These are phyloP conservation scores for Tragelaphus imberbis DNA, from an alignment of 2,113 vertebrate genomes.

Conservation along the genomic window DNA sequence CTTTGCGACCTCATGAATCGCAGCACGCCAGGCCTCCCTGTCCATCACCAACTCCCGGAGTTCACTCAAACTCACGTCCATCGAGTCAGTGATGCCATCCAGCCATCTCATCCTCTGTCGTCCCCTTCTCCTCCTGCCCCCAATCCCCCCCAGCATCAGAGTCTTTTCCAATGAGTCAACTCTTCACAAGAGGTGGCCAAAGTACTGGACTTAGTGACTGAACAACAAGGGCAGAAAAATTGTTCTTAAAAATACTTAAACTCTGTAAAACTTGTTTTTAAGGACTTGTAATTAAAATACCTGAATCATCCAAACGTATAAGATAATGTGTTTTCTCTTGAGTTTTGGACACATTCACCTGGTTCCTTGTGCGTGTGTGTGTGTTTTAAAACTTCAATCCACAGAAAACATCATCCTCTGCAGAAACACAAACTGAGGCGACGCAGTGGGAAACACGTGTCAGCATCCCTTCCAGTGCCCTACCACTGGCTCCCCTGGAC, in stretches of 20 bases:
- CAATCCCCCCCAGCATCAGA: too few relatives aligned
- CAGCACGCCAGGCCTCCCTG: too few relatives aligned
- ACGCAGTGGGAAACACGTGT: background rate
- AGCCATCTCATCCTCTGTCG: too few relatives aligned
- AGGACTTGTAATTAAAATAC: background rate
- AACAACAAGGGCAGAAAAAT: background rate
- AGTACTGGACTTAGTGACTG: background rate
- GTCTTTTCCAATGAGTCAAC: too few relatives aligned
- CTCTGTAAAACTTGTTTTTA: background rate
- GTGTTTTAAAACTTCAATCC: background rate
- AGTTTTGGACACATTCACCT: background rate
- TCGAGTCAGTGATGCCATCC: too few relatives aligned
- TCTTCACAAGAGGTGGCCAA: too few relatives aligned
- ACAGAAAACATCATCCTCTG: background rate
- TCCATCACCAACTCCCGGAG: too few relatives aligned
- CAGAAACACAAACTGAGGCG: background rate
- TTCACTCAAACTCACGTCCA: too few relatives aligned
- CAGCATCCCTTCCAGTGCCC: background rate
- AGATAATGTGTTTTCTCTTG: background rate
- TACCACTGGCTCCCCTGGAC: conserved; percentile 8
- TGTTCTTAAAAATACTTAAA: background rate
- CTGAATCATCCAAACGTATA: background rate
- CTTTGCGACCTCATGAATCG: too few relatives aligned
- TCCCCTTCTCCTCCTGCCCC: too few relatives aligned
- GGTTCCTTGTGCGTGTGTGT: background rate